A percentile compares a stretch with the other conserved stretches of the same genome.
phyloP scores from a whole-genome alignment of 2,113 vertebrate genomes.

The Brevimyrus niger region DNA sequence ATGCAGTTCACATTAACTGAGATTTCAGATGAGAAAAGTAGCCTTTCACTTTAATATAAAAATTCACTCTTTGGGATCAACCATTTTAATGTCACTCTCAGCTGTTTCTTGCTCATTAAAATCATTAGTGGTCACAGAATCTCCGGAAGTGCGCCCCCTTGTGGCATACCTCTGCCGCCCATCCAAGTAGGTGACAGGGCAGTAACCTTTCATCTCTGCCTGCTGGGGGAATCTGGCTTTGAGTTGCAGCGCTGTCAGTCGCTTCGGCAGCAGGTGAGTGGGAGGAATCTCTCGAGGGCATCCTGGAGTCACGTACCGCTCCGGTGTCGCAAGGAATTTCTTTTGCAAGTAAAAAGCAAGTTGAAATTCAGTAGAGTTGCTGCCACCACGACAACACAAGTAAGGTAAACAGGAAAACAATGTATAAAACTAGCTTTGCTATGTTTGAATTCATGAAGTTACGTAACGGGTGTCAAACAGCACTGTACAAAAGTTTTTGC shows the following conservation, averaged over 20 bases:
- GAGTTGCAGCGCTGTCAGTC: conserved; percentile 63
- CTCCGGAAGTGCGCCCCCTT: neutral
- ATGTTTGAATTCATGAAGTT: neutral
- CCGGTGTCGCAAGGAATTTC: conserved; percentile 76
- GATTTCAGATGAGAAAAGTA: neutral
- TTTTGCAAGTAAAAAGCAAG: conserved; percentile 43
- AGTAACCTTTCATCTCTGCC: conserved; percentile 81
- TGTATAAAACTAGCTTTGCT: neutral
- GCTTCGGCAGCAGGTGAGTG: conserved; percentile 65
- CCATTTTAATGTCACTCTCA: neutral
- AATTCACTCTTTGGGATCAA: neutral
- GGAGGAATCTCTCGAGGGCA: conserved; percentile 70
- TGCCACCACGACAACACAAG: neutral
- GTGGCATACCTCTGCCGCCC: conserved; percentile 74
- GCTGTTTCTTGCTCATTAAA: neutral
- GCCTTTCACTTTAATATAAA: neutral
- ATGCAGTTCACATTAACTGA: neutral
- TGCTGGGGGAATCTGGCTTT: conserved; percentile 70
- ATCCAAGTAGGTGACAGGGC: conserved; percentile 83
- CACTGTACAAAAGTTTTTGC: neutral
- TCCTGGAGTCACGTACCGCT: conserved; percentile 69
- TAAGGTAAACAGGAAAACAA: neutral
- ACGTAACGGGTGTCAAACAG: neutral
- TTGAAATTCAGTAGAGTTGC: neutral
- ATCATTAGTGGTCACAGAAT: neutral